Evolutionary conservation across 1,140 invertebrate species (phyloP).

Genomic region (Adoxophyes honmai): DNA sequence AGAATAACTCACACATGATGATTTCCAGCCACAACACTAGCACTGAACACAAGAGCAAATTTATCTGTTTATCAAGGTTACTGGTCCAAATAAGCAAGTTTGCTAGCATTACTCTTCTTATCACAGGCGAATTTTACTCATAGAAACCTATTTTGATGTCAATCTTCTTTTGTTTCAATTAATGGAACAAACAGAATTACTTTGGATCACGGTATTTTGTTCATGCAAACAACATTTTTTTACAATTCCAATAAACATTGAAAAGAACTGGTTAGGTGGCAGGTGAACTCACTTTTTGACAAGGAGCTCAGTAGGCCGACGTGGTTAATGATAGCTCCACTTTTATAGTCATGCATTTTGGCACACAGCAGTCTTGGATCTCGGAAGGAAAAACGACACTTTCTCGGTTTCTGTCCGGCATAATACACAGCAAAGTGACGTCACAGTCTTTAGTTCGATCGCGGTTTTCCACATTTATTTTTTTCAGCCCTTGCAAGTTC

Average conservation of each 20-base stretch:
- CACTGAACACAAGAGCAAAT: too few species aligned
- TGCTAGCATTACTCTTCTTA: too few species aligned
- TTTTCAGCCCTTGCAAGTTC: slow-evolving; percentile 32
- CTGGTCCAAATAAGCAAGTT: too few species aligned
- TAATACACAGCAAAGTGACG: slow-evolving; percentile 62
- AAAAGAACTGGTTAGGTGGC: slow-evolving; percentile 19
- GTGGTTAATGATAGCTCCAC: slow-evolving; percentile 63
- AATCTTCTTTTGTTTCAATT: background rate
- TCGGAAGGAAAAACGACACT: slow-evolving; percentile 58
- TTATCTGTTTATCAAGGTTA: too few species aligned
- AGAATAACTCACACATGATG: background rate
- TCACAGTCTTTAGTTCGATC: slow-evolving; percentile 61
- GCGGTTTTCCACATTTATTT: slow-evolving; percentile 49
- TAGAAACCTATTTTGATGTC: background rate
- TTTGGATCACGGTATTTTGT: background rate
- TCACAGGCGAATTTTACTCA: background rate
- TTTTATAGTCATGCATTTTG: slow-evolving; percentile 70
- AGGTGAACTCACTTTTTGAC: slow-evolving; percentile 64
- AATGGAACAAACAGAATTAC: background rate
- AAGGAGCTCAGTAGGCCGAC: slow-evolving; percentile 63
- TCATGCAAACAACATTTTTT: background rate
- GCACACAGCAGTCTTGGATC: slow-evolving; percentile 49
- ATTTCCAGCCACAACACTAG: too few species aligned
- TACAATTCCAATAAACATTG: background rate
- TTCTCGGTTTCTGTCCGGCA: slow-evolving; percentile 71